Percentiles rank a stretch among this genome's conserved stretches.
phyloP scores from a whole-genome alignment of 2,797 vertebrate genomes.

The Aulostomus chinensis region DNA sequence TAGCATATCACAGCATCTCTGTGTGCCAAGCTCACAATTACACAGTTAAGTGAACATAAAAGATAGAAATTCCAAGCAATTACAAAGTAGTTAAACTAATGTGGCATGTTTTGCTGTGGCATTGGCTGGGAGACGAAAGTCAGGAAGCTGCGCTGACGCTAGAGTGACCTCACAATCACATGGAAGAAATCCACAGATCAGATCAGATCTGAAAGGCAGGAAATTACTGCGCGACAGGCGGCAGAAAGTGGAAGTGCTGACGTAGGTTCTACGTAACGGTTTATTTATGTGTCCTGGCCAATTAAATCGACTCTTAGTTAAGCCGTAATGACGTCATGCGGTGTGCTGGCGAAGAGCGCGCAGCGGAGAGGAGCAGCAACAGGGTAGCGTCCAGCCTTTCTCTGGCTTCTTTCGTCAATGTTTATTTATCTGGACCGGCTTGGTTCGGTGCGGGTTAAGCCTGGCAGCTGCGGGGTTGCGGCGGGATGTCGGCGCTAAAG shows the following conservation, averaged over 20 bases:
- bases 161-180: neutral
- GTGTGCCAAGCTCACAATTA: too few relatives aligned
- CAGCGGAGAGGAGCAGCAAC: slow-evolving; percentile 7
- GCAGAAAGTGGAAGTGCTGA: slow-evolving; percentile 25
- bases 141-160: too few relatives aligned
- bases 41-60: too few relatives aligned
- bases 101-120: too few relatives aligned
- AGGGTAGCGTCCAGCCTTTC: neutral
- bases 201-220: too few relatives aligned
- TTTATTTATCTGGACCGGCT: slow-evolving; percentile 14
- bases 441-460: slow-evolving; percentile 3
- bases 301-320: slow-evolving; percentile 34
- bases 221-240: neutral
- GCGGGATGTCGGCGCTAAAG: slow-evolving; percentile 86
- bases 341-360: slow-evolving; percentile 67
- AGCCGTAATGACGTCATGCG: slow-evolving; percentile 65
- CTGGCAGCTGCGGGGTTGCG: neutral
- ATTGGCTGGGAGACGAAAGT: too few relatives aligned
- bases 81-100: too few relatives aligned
- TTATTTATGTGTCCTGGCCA: slow-evolving; percentile 62
- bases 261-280: slow-evolving; percentile 51
- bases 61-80: too few relatives aligned
- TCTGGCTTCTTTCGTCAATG: slow-evolving; percentile 10
- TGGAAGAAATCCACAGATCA: slow-evolving; percentile 4
- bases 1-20: too few relatives aligned